Evolutionary conservation across 2,797 vertebrate species (phyloP).

Genomic region (Cirrhinus mrigala): DNA sequence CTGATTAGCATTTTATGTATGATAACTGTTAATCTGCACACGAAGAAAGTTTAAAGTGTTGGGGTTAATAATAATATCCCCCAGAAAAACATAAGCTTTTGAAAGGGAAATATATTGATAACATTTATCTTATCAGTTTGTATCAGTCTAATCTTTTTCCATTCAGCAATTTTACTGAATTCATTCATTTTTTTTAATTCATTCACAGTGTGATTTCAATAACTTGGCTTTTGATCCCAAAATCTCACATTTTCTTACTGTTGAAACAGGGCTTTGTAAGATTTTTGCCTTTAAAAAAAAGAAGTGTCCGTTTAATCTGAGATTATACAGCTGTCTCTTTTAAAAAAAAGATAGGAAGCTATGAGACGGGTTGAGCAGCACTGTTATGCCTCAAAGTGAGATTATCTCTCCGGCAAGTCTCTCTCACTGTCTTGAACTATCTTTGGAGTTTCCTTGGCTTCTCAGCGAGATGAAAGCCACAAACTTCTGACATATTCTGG

Average conservation of each 20-base stretch:
- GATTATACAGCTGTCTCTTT: conserved; percentile 52
- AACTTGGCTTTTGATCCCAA: background rate
- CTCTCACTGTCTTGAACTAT: conserved; percentile 19
- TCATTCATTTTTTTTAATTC: background rate
- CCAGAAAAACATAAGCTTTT: background rate
- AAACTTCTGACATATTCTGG: conserved; percentile 41
- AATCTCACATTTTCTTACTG: background rate
- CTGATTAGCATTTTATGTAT: background rate
- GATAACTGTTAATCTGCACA: background rate
- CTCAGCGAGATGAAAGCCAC: conserved; percentile 32
- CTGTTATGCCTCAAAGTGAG: conserved; percentile 37
- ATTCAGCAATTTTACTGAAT: background rate
- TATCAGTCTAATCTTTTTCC: background rate
- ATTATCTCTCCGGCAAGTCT: conserved; percentile 46
- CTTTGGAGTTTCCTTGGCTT: conserved; percentile 30
- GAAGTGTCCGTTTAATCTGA: conserved; percentile 48
- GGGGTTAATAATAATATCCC: background rate
- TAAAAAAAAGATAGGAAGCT: conserved; percentile 41
- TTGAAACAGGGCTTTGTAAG: conserved; percentile 4
- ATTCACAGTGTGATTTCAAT: background rate
- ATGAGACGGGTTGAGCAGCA: conserved; percentile 32
- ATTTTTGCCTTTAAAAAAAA: conserved; percentile 8
- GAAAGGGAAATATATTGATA: background rate
- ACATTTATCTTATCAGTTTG: background rate
- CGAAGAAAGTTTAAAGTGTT: background rate